These are phyloP conservation scores for Drosophila tanythrix DNA, from an alignment of 2,888 invertebrate species.

Conservation along the genomic window DNA sequence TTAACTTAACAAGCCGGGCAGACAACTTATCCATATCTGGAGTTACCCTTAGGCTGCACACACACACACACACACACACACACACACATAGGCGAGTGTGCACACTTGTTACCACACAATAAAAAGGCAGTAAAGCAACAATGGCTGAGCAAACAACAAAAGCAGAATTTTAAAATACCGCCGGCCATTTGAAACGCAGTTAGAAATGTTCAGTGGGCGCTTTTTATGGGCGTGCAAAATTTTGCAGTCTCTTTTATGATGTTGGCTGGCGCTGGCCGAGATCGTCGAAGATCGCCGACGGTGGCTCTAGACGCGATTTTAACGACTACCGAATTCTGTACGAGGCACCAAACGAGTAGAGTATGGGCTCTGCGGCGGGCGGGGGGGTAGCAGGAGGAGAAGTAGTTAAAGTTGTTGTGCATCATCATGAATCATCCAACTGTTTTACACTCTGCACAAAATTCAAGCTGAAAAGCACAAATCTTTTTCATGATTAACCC, in stretches of 20 bases:
- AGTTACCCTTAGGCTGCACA: constrained; percentile 35
- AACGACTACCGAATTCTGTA: constrained; percentile 75
- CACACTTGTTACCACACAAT: constrained; percentile 58
- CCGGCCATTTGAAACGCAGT: constrained; percentile 59
- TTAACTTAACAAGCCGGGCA: constrained; percentile 10
- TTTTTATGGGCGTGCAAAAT: constrained; percentile 76
- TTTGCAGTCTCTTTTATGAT: constrained; percentile 64
- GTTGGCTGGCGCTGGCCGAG: constrained; percentile 39
- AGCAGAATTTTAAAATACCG: constrained; percentile 62
- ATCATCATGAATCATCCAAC: constrained; percentile 39
- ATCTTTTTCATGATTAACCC: background rate
- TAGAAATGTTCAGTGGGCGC: constrained; percentile 58
- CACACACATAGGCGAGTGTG: constrained; percentile 1
- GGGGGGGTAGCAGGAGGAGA: constrained; percentile 13
- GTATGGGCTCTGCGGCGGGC: background rate
- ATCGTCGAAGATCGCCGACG: constrained; percentile 52
- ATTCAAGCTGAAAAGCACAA: background rate
- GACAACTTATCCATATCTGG: constrained; percentile 4
- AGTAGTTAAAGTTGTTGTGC: constrained; percentile 17
- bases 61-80: constrained; percentile 7
- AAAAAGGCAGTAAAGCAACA: constrained; percentile 46
- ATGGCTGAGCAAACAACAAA: constrained; percentile 19
- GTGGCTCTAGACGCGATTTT: constrained; percentile 54
- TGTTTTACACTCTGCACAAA: constrained; percentile 1
- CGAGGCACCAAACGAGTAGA: background rate